Base-by-base conservation (phyloP, 2,797 vertebrate genomes). In the Xiphorhynchus erythropygius region DNA sequence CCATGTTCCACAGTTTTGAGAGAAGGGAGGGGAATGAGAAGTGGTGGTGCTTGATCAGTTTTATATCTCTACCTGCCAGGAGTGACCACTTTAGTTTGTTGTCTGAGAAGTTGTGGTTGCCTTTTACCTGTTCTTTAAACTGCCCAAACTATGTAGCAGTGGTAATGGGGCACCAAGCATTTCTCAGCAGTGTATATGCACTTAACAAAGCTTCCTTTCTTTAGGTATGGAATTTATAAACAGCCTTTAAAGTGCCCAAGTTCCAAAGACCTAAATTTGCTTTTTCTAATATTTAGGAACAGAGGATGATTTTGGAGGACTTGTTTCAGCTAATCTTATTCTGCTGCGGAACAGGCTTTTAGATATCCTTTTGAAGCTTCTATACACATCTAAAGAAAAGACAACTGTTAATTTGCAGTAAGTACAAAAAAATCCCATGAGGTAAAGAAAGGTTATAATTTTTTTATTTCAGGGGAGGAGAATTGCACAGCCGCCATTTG, bases 311-410 rank as follows among this genome's bases (percentile, higher is more conserved):
- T 99, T 99, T 84, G 98, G 99, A 50, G 99, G 99, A 63, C 98
- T 99, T 81, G 98, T 99, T 73, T 99, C 99, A 46, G 99, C 99
- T 86, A 99, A 98, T 97, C 98, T 99, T 70, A 99, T 99, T 85
- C 98, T 99, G 84, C 97, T 99, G 85, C 98, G 99, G 57, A 99
- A 99, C 92, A 98, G 99, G 64, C 98, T 99, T 92, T 97, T 99
- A 89, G 99, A 99, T 96, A 99, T 99, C 95, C 98, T 99, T 85
- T 98, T 99, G 73, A 98, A 98, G 87, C 98, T 99, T 94, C 97
- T 99, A 4, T 99, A 99, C 96, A 99, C 98, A 77, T 99, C 98
- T 78, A 99, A 99, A 91, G 99, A 99, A 97, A 99, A 99, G 89
- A 98, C 98, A 96, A 97, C 97, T 28, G 98, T 99, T 84, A 99